Evolutionary conservation across 2,797 vertebrate genomes (phyloP), one percentile per base, ranked within the genome.

Genomic region (Mormyrus proboscirostris): DNA sequence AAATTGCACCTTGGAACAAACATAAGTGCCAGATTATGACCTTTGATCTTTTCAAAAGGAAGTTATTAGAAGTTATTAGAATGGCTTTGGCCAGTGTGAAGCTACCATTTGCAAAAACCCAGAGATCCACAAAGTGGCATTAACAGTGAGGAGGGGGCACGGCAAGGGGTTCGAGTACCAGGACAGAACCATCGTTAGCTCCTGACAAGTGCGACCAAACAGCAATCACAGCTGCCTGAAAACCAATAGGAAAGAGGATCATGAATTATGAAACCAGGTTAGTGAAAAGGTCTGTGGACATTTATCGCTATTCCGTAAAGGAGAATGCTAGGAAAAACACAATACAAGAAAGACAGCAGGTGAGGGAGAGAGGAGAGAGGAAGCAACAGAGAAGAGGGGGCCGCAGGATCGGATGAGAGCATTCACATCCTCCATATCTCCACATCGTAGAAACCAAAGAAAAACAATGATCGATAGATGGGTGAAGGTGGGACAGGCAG

Each of bases 371-470:
- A 86, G 88, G 88, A 38, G 87, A 87, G 44, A 19, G 89, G 89
- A 90, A 84, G 90, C 10, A 38, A 12, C 0, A 16, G 22, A 55
- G 69, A 57, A 14, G 12, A 5, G 8, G 76, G 73, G 73, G 4
- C 44, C 2, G 9, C 33, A 12, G 41, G 14, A 10, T 22, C 16
- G 82, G 25, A 69, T 41, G 41, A 76, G 44, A 76, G 41, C 57
- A 69, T 51, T 65, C 33, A 41, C 57, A 50, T 69, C 89, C 88
- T 92, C 88, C 91, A 85, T 92, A 92, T 89, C 87, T 92, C 91
- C 92, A 92, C 91, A 93, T 91, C 92, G 91, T 92, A 91, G 91
- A 90, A 51, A 92, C 92, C 89, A 92, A 90, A 93, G 91, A 92
- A 92, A 90, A 91, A 93, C 91, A 91, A 92, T 92, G 86, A 89